Evolutionary conservation across 1,140 invertebrate genomes (phyloP), one percentile per base, ranked within the genome.

Genomic region (Schlechtendalia chinensis): DNA sequence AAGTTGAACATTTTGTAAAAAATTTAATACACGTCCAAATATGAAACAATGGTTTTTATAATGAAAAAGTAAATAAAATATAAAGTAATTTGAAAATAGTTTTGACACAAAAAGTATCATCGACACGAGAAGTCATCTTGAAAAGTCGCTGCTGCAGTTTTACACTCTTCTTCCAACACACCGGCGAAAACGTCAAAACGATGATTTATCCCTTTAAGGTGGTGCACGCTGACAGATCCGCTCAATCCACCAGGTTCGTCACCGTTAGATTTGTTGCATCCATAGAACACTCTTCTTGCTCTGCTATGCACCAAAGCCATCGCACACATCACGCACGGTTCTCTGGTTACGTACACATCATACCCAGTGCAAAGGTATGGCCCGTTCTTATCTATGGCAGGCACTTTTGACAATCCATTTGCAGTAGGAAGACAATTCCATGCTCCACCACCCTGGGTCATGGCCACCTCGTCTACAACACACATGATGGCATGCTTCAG

Each of bases 251-350:
- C 96, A 63, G 89, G 86, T 1, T 81, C 82, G 24, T 82, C 59
- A 77, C 90, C 90, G 1, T 11, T 27, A 0, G 32, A 39, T 8
- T 50, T 50, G 1, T 11, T 50, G 47, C 87, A 84, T 17, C 89
- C 88, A 85, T 94, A 98, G 85, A 98, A 98, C 0, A 98, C 90
- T 82, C 93, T 88, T 45, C 90, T 90, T 0, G 91, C 90, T 83
- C 97, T 87, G 39, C 94, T 94, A 86, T 98, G 97, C 1, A 98
- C 89, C 65, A 98, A 86, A 1, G 93, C 96, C 96, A 98, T 98
- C 0, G 94, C 89, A 87, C 97, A 98, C 90, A 98, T 95, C 3
- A 94, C 85, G 86, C 97, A 98, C 0, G 96, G 96, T 85, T 98
- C 96, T 80, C 88, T 88, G 2, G 91, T 90, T 17, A 95, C 84